phyloP scores from a whole-genome alignment of 2,113 vertebrate species.

The Australoheros scitulus region DNA sequence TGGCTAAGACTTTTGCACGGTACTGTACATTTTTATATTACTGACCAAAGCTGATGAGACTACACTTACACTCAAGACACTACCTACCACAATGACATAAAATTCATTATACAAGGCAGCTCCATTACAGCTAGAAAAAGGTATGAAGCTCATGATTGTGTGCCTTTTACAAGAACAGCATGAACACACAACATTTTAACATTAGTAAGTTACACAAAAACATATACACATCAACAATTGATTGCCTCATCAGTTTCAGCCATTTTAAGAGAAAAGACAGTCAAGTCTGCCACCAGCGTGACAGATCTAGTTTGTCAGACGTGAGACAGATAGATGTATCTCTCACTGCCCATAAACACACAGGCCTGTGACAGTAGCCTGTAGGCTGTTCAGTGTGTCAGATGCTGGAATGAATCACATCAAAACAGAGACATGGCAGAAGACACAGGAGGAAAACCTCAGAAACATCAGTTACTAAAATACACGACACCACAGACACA shows the following conservation, averaged over 20 bases:
- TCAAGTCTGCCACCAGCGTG: slow-evolving; percentile 44
- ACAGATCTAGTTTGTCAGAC: slow-evolving; percentile 69
- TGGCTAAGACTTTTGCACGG: neutral
- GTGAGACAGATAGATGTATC: slow-evolving; percentile 57
- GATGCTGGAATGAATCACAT: slow-evolving; percentile 70
- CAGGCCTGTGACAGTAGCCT: slow-evolving; percentile 54
- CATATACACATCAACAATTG: slow-evolving; percentile 9
- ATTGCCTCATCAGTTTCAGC: slow-evolving; percentile 61
- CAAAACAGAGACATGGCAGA: slow-evolving; percentile 58
- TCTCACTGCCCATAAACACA: slow-evolving; percentile 19
- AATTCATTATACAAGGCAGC: neutral
- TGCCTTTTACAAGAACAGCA: neutral
- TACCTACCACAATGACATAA: neutral
- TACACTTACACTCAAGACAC: neutral
- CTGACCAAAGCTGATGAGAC: neutral
- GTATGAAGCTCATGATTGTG: neutral
- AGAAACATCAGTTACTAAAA: slow-evolving; percentile 52
- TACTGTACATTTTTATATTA: neutral
- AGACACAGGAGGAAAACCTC: slow-evolving; percentile 49
- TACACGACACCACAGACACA: slow-evolving; percentile 10
- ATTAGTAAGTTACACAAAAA: neutral
- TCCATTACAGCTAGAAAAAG: neutral
- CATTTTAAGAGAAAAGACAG: slow-evolving; percentile 55
- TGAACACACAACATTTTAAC: neutral
- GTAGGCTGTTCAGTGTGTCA: slow-evolving; percentile 66